Base-by-base conservation (phyloP, 2,797 vertebrate species). In the Scarus forsteni region DNA sequence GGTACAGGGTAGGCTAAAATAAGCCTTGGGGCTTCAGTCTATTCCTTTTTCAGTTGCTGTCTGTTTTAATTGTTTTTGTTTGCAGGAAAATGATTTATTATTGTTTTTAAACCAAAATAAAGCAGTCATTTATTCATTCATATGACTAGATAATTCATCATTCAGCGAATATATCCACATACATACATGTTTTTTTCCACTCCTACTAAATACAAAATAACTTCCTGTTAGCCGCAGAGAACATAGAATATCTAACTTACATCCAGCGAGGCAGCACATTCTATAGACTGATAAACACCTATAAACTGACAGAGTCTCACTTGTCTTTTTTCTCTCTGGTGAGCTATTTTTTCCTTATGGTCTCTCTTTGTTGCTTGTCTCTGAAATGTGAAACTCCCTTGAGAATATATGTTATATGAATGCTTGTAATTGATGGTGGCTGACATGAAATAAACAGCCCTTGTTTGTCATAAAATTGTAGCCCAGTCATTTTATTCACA, bases 371-470 rank as follows among this genome's bases (percentile, higher is more conserved):
- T 10, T 10, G 11, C 1, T 13, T 1, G 6, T 10, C 34, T 57
- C 13, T 42, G 1, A 46, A 35, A 50, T 1, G 3, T 15, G 6
- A 27, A 58, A 49, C 8, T 7, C 13, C n/a, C 46, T 27, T 12
- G 34, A 54, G 36, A 40, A 18, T 11, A 11, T 44, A 12, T 8
- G 8, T 7, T 63, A 39, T 59, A 9, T 35, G 40, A 65, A 73
- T 6, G 10, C 6, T 0, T 16, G 7, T n/a, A 56, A n/a, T 15
- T 44, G 13, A 44, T 44, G 8, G 11, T 35, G 64, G 5, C 5
- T 53, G 10, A 46, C 42, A 39, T 19, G 7, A 53, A 60, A 46
- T 10, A 35, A 35, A 55, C 54, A 49, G n/a, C 44, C 34, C 60
- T 45, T 2, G 38, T 42, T 60, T 42, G 18, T 40, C 51, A 52